Evolutionary conservation across 2,888 invertebrate genomes (phyloP).

Genomic region (Leucophora obtusa): DNA sequence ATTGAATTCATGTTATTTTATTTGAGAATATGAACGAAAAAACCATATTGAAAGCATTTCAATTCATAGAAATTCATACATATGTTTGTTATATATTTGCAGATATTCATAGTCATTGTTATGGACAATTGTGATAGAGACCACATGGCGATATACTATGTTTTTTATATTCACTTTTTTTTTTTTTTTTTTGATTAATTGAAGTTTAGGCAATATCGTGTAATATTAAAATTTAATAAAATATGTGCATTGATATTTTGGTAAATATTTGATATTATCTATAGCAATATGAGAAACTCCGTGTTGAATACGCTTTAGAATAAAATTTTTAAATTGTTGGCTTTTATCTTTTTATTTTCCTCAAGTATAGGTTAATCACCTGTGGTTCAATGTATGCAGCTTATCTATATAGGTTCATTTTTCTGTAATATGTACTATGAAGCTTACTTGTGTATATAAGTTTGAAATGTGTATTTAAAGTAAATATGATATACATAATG

Average conservation of each 20-base stretch:
- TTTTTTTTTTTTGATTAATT: constrained; percentile 22
- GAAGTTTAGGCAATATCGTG: constrained; percentile 3
- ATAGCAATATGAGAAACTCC: neutral
- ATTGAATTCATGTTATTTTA: constrained; percentile 3
- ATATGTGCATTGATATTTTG: neutral
- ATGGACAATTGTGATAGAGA: constrained; percentile 28
- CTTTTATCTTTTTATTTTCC: neutral
- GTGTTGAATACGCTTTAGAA: no score
- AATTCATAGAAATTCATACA: neutral
- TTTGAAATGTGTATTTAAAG: neutral
- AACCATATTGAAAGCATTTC: neutral
- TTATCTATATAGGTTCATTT: no score
- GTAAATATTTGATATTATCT: neutral
- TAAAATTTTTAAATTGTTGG: neutral
- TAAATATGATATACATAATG: no score
- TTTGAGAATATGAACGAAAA: neutral
- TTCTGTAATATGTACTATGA: no score
- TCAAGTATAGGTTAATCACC: no score
- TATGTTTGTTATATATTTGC: neutral
- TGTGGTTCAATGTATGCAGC: neutral
- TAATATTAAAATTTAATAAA: neutral
- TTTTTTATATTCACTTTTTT: neutral
- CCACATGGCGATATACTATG: constrained; percentile 17
- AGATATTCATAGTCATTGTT: constrained; percentile 19
- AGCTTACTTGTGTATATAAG: no score